These are phyloP conservation scores for Incurvaria masculella DNA, from an alignment of 2,888 invertebrate genomes.

Conservation along the genomic window DNA sequence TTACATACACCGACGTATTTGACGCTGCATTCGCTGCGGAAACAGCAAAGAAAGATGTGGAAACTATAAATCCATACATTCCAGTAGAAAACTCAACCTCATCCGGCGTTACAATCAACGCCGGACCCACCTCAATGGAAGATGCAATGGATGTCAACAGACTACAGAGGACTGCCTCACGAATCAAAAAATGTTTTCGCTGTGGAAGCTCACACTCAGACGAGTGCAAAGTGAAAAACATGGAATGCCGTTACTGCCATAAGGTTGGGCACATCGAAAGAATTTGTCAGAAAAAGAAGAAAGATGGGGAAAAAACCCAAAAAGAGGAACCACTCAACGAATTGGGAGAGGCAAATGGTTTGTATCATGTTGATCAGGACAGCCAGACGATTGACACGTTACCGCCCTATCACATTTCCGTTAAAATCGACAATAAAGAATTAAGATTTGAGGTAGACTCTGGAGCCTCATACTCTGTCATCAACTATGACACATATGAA, in stretches of 20 bases:
- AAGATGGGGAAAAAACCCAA: background rate
- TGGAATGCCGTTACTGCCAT: background rate
- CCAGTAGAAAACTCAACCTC: too few relatives aligned
- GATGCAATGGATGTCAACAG: background rate
- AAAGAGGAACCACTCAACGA: background rate
- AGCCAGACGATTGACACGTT: too few relatives aligned
- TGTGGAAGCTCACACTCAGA: background rate
- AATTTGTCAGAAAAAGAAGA: background rate
- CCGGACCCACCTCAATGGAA: background rate
- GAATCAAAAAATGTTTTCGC: background rate
- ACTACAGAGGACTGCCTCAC: background rate
- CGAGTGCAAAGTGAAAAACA: background rate
- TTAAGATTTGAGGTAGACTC: too few relatives aligned
- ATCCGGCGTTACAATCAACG: too few relatives aligned
- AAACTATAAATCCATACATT: background rate
- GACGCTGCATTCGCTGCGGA: background rate
- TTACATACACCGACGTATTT: background rate
- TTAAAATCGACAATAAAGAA: too few relatives aligned
- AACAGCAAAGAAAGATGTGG: background rate
- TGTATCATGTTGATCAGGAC: background rate
- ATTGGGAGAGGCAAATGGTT: background rate
- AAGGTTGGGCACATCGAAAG: background rate
- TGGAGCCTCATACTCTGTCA: too few relatives aligned
- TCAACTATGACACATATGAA: too few relatives aligned
- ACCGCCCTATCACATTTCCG: too few relatives aligned